Evolutionary conservation across 37 sponge, comb jelly and placozoan genomes (phyloP), one percentile per base, ranked within the genome.

Genomic region (Amphimedon queenslandica): DNA sequence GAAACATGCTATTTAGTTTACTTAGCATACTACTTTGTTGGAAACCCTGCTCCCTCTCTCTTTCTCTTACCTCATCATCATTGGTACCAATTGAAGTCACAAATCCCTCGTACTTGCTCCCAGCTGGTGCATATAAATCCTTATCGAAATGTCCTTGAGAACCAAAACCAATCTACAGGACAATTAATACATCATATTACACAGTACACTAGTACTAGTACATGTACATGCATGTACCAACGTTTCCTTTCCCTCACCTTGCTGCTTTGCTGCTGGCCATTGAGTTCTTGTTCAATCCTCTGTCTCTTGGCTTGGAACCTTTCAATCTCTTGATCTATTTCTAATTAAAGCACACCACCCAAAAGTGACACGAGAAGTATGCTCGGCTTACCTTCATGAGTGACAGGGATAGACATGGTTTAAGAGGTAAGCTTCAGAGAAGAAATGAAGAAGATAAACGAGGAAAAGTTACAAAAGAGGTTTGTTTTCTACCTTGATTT

Each of bases 111-210:
- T 57, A 82, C 82, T 75, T 83, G 60, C 70, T 64, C 0, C 39
- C 4, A 27, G 41, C 23, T 2, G 73, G 33, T 11, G 40, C 42
- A 40, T 87, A 92, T 57, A 92, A 70, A 57, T 90, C 87, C 3
- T 34, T 29, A 56, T 91, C 92, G 58, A 88, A 91, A 55, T 87
- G 80, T 41, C 92, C 92, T 35, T 57, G 60, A 2, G 92, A 82
- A 1, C 31, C 47, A 0, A 91, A 57, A 1, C 80, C 83, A 74
- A 87, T 75, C 88, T 91, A 42, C 5, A n/a, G 5, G 21, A 6
- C 5, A 60, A n/a, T n/a, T n/a, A 60, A 25, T 13, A 60, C 28
- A 18, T 18, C 51, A 47, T 8, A 18, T 18, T n/a, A n/a, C n/a
- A n/a, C n/a, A n/a, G n/a, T 18, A 13, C 51, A 47, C 51, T 18